Base-by-base conservation (phyloP, 1,140 invertebrate genomes). In the Drosophila pseudoananassae region DNA sequence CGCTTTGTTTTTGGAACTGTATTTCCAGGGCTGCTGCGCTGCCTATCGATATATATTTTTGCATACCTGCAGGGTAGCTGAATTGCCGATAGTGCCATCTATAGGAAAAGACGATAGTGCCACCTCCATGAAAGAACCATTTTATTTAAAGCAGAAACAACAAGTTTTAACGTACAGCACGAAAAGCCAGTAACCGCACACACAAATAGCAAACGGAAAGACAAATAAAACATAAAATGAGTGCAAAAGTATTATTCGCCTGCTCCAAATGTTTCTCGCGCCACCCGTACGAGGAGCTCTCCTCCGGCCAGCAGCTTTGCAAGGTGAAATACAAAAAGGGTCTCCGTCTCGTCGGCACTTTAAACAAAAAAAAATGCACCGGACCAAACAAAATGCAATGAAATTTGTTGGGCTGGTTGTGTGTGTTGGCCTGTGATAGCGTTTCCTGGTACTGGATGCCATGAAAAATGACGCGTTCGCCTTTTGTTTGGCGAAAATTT, bases 211-310 rank as follows among this genome's bases (percentile, higher is more conserved):
- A 63, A 14, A 23, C 51, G 25, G n/a, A 53, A 61, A 43, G 36
- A 47, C 36, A 36, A 59, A 15, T 15, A 1, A 10, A 20, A 46
- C 8, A 59, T 38, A 71, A 6, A 68, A 91, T 91, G 90, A 91
- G 90, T 85, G 81, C 73, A 76, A 91, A 91, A 90, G 94, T 95
- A 63, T 93, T 98, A 71, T 99, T 98, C 93, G 97, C 98, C 40
- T 99, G 98, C 93, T 98, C 98, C 53, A 96, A 96, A 91, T 99
- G 98, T 93, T 98, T 98, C 92, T 96, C 96, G 60, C 94, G 97
- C 88, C 97, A 98, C 93, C 97, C 97, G 51, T 99, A 98, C 92
- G 98, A 99, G 92, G 98, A 99, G 92, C 94, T 99, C 73, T 98
- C 97, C 58, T 94, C 97, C 65, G 97, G 97, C 33, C 97, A 98